These are phyloP conservation scores for Halesus radiatus DNA, from an alignment of 1,140 invertebrate species.

Conservation along the genomic window DNA sequence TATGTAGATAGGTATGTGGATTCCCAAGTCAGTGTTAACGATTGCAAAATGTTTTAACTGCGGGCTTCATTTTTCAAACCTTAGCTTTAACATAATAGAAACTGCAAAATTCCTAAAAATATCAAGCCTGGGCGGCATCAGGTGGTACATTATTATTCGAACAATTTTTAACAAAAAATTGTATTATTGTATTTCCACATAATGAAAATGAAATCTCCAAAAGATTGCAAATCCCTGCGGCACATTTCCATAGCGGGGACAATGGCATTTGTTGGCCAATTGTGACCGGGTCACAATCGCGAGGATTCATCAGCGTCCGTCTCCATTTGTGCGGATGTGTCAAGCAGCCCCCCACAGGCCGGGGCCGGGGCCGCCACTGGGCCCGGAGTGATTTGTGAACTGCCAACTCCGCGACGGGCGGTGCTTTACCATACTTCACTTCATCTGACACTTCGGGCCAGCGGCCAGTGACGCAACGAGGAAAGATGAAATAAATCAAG, in stretches of 20 bases:
- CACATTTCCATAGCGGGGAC: conserved; percentile 15
- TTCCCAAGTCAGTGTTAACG: no score
- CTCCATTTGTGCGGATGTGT: conserved; percentile 50
- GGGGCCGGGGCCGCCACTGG: conserved; percentile 24
- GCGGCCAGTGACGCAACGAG: background rate
- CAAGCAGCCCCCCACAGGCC: conserved; percentile 30
- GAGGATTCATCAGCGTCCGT: conserved; percentile 48
- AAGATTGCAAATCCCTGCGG: background rate
- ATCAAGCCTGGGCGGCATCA: no score
- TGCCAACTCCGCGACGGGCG: conserved; percentile 34
- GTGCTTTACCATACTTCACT: conserved; percentile 29
- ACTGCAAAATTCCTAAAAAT: no score
- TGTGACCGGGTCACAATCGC: conserved; percentile 32
- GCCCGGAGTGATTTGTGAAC: conserved; percentile 50
- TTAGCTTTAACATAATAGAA: no score
- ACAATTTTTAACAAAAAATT: no score
- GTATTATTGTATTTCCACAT: no score
- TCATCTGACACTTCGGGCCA: background rate
- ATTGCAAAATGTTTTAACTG: no score
- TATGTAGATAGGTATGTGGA: no score
- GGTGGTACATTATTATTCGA: no score
- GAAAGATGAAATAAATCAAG: background rate
- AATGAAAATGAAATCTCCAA: no score
- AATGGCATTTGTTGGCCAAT: conserved; percentile 33
- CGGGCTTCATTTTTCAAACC: no score